Conservation (phyloP, 2,113 vertebrate genomes). For the Erpornis zantholeuca region DNA sequence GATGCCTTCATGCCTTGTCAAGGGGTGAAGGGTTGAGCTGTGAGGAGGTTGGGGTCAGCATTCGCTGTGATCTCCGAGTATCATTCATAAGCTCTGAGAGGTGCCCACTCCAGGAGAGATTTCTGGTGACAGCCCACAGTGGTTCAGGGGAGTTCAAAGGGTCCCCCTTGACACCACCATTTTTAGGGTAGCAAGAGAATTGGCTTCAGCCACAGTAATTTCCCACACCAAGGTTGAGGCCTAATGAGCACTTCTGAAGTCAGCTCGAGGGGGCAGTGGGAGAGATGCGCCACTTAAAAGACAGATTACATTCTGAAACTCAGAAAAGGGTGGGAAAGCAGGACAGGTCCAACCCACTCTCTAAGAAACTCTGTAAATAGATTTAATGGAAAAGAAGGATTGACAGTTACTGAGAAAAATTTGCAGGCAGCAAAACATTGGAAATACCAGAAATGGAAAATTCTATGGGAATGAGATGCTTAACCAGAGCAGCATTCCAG, state of each 20-base stretch:
- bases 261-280: rapidly evolving
- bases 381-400: not conserved
- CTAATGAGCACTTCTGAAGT: not conserved
- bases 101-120: too few relatives aligned
- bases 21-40: not conserved
- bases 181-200: not conserved
- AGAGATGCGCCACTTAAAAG: rapidly evolving
- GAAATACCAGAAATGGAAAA: not conserved
- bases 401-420: not conserved
- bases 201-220: not conserved
- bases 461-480: not conserved
- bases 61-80: rapidly evolving
- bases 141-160: not conserved
- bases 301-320: not conserved
- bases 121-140: not conserved
- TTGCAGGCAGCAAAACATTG: not conserved
- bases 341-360: not conserved
- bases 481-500: not conserved
- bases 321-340: not conserved
- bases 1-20: too few relatives aligned
- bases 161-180: too few relatives aligned
- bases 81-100: rapidly evolving
- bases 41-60: rapidly evolving
- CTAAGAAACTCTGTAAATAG: not conserved
- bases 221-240: not conserved